A percentile compares a stretch with the other conserved stretches of the same genome.
Conservation (phyloP, 2,888 invertebrate species). For the Eristalis intricaria region DNA sequence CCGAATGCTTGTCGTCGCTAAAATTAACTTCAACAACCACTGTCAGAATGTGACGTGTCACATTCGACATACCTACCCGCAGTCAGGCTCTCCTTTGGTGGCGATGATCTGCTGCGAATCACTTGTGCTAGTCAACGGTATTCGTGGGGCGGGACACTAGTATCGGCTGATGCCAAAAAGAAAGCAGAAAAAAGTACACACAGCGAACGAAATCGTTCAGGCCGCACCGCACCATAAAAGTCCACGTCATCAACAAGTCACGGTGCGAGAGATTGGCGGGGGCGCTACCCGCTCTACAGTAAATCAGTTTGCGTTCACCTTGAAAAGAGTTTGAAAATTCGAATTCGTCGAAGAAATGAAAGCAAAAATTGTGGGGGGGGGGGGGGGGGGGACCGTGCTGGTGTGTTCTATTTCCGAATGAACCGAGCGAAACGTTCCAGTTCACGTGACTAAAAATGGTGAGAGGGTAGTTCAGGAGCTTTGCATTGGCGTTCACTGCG, state of each 20-base stretch:
- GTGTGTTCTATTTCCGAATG: not conserved
- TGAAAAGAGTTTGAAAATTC: slow-evolving; percentile 50
- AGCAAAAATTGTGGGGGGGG: not conserved
- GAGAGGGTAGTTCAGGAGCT: not conserved
- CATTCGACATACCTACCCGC: slow-evolving; percentile 9
- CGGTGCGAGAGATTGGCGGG: not conserved
- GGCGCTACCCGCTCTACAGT: not conserved
- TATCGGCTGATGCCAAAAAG: not conserved
- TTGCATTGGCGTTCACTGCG: not conserved
- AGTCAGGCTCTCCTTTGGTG: slow-evolving; percentile 18
- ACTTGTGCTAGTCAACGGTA: not conserved
- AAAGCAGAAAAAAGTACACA: too few species aligned
- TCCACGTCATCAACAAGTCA: too few species aligned
- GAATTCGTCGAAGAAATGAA: slow-evolving; percentile 30
- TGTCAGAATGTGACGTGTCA: slow-evolving; percentile 46
- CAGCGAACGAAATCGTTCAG: too few species aligned
- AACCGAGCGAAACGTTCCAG: not conserved
- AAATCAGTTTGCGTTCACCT: slow-evolving; percentile 47
- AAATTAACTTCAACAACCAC: slow-evolving; percentile 61
- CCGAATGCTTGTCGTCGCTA: slow-evolving; percentile 20
- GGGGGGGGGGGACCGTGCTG: not conserved
- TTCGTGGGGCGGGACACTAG: not conserved
- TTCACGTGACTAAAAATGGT: not conserved
- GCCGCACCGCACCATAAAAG: not conserved
- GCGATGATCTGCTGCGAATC: slow-evolving; percentile 14